Base-by-base conservation (phyloP, 1,140 invertebrate species). In the Stenopsyche tienmushanensis region DNA sequence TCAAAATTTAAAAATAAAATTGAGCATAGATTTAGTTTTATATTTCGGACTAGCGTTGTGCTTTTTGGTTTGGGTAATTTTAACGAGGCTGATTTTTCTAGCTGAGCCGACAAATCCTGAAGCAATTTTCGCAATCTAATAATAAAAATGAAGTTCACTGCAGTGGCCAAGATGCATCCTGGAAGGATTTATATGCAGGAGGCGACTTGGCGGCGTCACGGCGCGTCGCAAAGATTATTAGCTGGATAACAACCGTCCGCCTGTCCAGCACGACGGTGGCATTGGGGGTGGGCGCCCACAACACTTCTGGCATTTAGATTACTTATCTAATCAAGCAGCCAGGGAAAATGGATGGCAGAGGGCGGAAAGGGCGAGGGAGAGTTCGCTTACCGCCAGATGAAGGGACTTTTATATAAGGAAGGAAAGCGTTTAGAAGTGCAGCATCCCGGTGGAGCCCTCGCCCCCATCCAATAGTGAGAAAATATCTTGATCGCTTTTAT, bases 281-380 rank as follows among this genome's bases (percentile, higher is more conserved):
- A 2, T 3, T 58, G 57, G 23, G 15, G 34, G 39, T 29, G 42
- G n/a, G 29, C 23, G 63, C 54, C 59, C 47, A 64, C 63, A 41
- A 63, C 63, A 65, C 67, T 62, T 64, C 64, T 66, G 63, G 67
- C 67, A 69, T 69, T 69, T 69, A 69, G 67, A 69, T 69, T 69
- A 69, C 67, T 69, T 69, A 69, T 69, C 67, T 62, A 69, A 69
- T 69, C 67, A 69, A 55, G 47, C 53, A 42, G 44, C 29, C 20
- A 52, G 52, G 18, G 1, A 41, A 42, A 57, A 57, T 39, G 53
- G 53, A 60, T 47, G 57, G 20, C 7, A 8, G 3, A 9, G 29
- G 42, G 42, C 41, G 29, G 42, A 60, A 60, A 45, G 57, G 57
- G 3, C 41, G 44, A 47, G 44, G 57, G 23, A 26, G 23, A 20